Base-by-base conservation (phyloP, 2,113 vertebrate genomes). In the Cephalopholis sonnerati region DNA sequence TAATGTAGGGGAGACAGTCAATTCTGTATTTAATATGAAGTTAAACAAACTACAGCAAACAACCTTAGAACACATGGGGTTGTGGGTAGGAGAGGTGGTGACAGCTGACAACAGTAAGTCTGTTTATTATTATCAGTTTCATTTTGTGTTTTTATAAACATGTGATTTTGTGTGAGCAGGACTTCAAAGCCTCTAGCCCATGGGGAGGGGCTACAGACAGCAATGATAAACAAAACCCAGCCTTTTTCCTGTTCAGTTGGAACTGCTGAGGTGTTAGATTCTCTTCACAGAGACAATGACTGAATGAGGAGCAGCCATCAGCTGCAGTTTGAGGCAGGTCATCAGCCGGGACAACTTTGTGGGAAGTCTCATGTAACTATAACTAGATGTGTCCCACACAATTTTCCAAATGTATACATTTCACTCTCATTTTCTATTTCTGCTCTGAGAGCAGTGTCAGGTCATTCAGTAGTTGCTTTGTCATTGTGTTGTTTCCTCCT, bases 191-290 rank as follows among this genome's bases (percentile, higher is more conserved):
- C 17, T 36, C 0, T 54, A 4, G 24, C 18, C 5, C 7, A 24
- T 6, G 27, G 53, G 41, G 58, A 39, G 39, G n/a, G 61, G 70
- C 69, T 41, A 10, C 32, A 59, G 13, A 59, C 3, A 76, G 29
- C 74, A 44, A 55, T 18, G 24, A 36, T 32, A 2, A 39, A 59
- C 29, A 24, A 57, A 51, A 22, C 4, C 46, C 39, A 27, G 41
- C 36, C 59, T 39, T 7, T n/a, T 57, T 59, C 11, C 73, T 9
- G 22, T 54, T 36, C 24, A 10, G 15, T 32, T 75, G 48, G 36
- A 59, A 66, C 44, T 72, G 74, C 62, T 79, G 68, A 79, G 5
- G 75, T 68, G 62, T 73, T 2, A 22, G 20, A 82, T 77, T 77
- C 74, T 55, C 18, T 46, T 7, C 6, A 12, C 0, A 15, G 29